Conservation (phyloP, 1,140 invertebrate species). For the Drosophila oshimai region DNA sequence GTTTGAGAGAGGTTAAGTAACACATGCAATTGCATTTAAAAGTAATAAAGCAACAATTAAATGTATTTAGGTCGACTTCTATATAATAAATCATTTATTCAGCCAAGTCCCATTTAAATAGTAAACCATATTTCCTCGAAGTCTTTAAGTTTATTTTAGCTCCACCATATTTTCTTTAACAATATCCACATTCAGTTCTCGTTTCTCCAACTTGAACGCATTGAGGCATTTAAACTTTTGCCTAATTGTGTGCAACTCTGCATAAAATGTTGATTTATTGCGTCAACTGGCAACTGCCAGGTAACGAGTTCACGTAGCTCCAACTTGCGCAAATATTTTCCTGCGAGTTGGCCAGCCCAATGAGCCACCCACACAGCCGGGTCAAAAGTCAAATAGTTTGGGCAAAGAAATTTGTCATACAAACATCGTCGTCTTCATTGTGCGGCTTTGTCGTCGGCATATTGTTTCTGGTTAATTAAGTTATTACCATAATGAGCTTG, state of each 20-base stretch:
- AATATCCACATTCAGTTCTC: neutral
- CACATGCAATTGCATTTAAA: no score
- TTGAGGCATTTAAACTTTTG: conserved; percentile 63
- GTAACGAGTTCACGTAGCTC: conserved; percentile 32
- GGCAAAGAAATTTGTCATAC: conserved; percentile 76
- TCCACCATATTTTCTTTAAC: neutral
- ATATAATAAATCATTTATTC: no score
- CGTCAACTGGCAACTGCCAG: conserved; percentile 50
- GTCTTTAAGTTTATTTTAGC: no score
- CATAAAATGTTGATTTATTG: conserved; percentile 80
- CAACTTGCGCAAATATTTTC: conserved; percentile 34
- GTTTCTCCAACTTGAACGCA: conserved; percentile 9
- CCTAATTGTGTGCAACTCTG: conserved; percentile 77
- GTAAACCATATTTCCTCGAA: neutral
- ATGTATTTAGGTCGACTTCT: no score
- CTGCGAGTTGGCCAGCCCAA: conserved; percentile 1
- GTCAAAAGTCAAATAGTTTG: conserved; percentile 81
- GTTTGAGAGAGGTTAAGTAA: no score
- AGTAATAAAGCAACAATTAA: no score
- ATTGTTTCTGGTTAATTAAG: conserved; percentile 81
- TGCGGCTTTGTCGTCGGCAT: conserved; percentile 51
- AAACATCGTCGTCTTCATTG: conserved; percentile 42
- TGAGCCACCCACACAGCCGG: conserved; percentile 4
- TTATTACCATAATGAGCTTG: conserved; percentile 81
- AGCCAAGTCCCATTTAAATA: no score